phyloP scores from a whole-genome alignment of 2,797 vertebrate species.

The Muscicapa comitata region DNA sequence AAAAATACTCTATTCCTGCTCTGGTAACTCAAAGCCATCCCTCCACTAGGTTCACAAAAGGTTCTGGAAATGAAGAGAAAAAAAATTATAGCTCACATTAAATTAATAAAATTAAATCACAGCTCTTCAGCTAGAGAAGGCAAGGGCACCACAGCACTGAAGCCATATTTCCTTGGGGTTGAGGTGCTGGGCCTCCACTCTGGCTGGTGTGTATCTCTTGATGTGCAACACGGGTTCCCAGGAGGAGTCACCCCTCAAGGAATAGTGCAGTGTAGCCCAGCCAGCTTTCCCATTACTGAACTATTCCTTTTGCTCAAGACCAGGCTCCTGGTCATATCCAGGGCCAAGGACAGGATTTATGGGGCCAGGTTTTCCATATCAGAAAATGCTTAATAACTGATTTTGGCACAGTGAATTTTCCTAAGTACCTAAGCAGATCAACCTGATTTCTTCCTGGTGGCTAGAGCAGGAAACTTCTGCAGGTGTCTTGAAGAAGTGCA shows the following conservation, averaged over 20 bases:
- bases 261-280: not conserved
- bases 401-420: not conserved
- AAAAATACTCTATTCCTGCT: not conserved
- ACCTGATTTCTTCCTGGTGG: not conserved
- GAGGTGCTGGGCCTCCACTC: not conserved
- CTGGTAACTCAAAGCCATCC: not conserved
- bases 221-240: rapidly evolving
- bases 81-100: not conserved
- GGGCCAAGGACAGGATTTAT: not conserved
- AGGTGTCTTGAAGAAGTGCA: not conserved
- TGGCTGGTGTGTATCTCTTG: not conserved
- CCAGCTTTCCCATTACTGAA: not conserved
- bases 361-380: not conserved
- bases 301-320: not conserved
- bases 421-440: not conserved
- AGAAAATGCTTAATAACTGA: not conserved
- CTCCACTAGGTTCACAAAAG: not conserved
- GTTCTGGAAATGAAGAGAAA: not conserved
- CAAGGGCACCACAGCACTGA: not conserved
- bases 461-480: not conserved
- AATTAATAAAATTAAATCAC: too few species aligned
- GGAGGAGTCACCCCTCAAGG: not conserved
- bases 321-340: not conserved
- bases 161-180: rapidly evolving
- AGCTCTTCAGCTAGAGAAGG: not conserved